Evolutionary conservation across 2,797 vertebrate genomes (phyloP), one percentile per base, ranked within the genome.

Genomic region (Falco columbarius): DNA sequence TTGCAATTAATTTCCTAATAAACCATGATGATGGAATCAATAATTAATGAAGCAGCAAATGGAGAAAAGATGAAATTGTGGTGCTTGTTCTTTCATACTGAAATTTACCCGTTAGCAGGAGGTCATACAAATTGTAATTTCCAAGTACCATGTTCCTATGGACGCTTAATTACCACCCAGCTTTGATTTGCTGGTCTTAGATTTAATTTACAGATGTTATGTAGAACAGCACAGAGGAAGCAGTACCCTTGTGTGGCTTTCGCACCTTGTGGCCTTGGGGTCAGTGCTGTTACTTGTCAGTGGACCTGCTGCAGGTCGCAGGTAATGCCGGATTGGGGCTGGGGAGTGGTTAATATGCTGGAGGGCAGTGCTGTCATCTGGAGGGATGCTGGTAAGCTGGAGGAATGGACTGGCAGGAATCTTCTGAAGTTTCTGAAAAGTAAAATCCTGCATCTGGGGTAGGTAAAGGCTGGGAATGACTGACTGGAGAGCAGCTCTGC

Each of bases 231-330:
- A 3, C 49, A 30, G 81, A 51, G 20, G 40, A 40, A 49, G 34
- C 4, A 15, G 34, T 38, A 32, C 52, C 34, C 52, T 54, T 6
- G 46, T 15, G 29, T 68, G 32, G 18, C 73, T 85, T 66, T 61
- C 34, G 55, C 1, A 61, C 29, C 51, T 40, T 20, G 15, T 8
- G 16, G 59, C 76, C 26, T 10, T 38, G 55, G 40, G 44, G 44
- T 42, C 59, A 24, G 34, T 21, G 44, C 68, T 51, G 62, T 16
- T 36, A 16, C 13, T 84, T 1, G 1, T 32, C 36, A 20, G n/a
- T 58, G 81, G n/a, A 27, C 34, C 14, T 2, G 0, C 5, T 27
- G 66, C 20, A 12, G n/a, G 27, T 36, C 0, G 0, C 17, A 15
- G 75, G 22, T 46, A 17, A 15, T 67, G 42, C 59, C 0, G 6